Percentiles rank a stretch among this genome's conserved stretches.
Conservation (phyloP, 2,797 vertebrate species). For the Acipenser transmontanus region DNA sequence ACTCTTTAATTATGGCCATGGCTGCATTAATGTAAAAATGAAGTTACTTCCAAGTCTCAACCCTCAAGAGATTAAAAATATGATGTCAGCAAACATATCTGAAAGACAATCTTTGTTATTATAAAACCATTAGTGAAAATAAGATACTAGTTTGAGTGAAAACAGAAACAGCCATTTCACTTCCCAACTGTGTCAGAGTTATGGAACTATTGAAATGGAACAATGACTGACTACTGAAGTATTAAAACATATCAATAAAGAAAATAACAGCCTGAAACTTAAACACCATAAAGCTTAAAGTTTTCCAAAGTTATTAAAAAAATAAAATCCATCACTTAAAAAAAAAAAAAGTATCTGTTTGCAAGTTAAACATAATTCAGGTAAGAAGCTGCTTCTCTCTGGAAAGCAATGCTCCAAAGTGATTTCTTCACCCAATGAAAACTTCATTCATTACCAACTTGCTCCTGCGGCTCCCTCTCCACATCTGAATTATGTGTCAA, state of each 20-base stretch:
- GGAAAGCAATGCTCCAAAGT: conserved; percentile 42
- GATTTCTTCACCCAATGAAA: conserved; percentile 57
- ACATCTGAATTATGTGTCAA: conserved; percentile 69
- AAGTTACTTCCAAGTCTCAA: no score
- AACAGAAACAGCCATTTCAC: no score
- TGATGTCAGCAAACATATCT: no score
- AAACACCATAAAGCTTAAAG: neutral
- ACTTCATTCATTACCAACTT: conserved; percentile 74
- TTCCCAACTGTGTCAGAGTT: no score
- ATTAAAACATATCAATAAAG: neutral
- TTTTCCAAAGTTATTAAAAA: conserved; percentile 21
- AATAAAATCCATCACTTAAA: conserved; percentile 30
- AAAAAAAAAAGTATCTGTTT: conserved; percentile 26
- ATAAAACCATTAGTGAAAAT: no score
- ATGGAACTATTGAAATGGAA: no score
- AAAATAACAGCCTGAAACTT: neutral
- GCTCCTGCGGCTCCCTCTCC: conserved; percentile 43
- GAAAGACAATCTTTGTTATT: no score
- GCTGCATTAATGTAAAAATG: no score
- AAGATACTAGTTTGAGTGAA: no score
- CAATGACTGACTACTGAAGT: no score
- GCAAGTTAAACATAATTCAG: conserved; percentile 39
- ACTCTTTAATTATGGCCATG: no score
- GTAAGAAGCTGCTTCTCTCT: conserved; percentile 21
- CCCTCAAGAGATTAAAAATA: no score